Conservation (phyloP, 1,140 invertebrate species). For the Aphis craccivora region DNA sequence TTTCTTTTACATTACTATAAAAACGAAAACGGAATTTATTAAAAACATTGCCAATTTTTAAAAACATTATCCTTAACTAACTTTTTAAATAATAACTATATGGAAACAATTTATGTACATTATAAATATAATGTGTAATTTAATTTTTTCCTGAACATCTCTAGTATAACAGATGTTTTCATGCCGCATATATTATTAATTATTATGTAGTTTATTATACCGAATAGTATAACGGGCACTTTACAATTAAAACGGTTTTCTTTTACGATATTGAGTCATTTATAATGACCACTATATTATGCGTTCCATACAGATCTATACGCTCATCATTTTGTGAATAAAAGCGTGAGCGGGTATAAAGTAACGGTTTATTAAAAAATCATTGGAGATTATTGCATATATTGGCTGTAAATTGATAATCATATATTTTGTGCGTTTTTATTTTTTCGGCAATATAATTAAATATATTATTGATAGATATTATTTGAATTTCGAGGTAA, state of each 20-base stretch:
- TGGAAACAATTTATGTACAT: background rate
- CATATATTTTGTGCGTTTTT: background rate
- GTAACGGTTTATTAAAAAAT: background rate
- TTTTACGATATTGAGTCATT: background rate
- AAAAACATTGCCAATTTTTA: background rate
- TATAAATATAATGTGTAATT: background rate
- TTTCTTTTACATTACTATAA: slow-evolving; percentile 31
- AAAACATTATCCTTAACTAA: background rate
- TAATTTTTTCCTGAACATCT: background rate
- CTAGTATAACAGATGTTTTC: background rate
- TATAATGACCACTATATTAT: background rate
- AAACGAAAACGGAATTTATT: background rate
- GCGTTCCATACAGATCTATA: background rate
- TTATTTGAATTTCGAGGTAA: slow-evolving; percentile 7
- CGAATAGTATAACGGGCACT: background rate
- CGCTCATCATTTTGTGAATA: background rate
- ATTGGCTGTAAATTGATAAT: background rate
- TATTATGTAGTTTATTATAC: background rate
- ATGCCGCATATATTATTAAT: background rate
- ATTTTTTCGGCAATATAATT: slow-evolving; percentile 5
- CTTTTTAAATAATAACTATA: background rate
- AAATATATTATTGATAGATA: background rate
- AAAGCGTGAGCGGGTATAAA: background rate
- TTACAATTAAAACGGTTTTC: background rate
- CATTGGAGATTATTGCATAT: background rate